phyloP scores from a whole-genome alignment of 1,140 invertebrate species.

The Sipha flava region DNA sequence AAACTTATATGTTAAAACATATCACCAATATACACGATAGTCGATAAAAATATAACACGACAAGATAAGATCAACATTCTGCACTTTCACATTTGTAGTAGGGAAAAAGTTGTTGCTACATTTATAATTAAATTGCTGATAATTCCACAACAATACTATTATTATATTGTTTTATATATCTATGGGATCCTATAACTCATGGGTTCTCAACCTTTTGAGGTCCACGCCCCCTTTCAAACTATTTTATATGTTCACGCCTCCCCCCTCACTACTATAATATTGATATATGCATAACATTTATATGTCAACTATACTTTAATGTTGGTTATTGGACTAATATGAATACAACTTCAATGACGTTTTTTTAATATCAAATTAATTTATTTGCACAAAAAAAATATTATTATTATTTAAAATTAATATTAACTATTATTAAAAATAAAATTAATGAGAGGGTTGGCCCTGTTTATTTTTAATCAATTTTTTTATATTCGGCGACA shows the following conservation, averaged over 20 bases:
- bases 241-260: not conserved
- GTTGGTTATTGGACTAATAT: not conserved
- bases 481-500: not conserved
- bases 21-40: too few relatives aligned
- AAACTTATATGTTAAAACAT: too few relatives aligned
- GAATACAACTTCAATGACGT: not conserved
- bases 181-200: too few relatives aligned
- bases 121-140: too few relatives aligned
- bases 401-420: constrained; percentile 15
- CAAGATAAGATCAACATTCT: too few relatives aligned
- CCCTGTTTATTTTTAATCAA: not conserved
- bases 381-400: not conserved
- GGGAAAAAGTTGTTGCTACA: too few relatives aligned
- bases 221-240: not conserved
- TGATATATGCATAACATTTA: not conserved
- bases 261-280: not conserved
- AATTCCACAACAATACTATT: too few relatives aligned
- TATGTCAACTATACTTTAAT: not conserved
- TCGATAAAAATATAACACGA: too few relatives aligned
- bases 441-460: not conserved
- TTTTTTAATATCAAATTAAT: constrained; percentile 11
- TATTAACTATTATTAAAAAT: not conserved
- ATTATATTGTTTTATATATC: too few relatives aligned
- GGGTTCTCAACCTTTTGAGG: not conserved
- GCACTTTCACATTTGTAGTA: too few relatives aligned